Evolutionary conservation across 2,888 invertebrate species (phyloP), one percentile per base, ranked within the genome.

Genomic region (Augiades crinisus): DNA sequence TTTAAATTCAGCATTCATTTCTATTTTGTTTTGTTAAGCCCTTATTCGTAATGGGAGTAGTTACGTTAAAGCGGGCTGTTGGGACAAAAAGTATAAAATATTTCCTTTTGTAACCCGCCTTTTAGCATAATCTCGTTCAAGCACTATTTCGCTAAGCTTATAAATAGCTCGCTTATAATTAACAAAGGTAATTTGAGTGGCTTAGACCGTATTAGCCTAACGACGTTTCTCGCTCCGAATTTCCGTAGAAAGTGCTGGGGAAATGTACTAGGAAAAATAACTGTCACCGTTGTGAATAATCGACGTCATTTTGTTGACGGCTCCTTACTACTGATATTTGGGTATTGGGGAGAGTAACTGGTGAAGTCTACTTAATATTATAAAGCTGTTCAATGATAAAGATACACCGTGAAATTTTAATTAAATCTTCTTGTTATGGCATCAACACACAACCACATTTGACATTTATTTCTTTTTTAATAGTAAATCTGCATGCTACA

Each of bases 261-360:
- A 21, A 45, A 50, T 50, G 22, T 40, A 41, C 41, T 31, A 22
- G n/a, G 33, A 46, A 41, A 50, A 34, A 46, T 46, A 45, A 50
- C 30, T 22, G 34, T 14, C 40, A 17, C 21, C 10, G 12, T 12
- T 21, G 37, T 46, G 41, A 46, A 45, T 54, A 53, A 53, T 53
- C 30, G 36, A 30, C 21, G 33, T 22, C 14, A 46, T 54, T 54
- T 49, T 44, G 49, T 49, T 54, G 54, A 40, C 49, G 34, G 37
- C 21, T 43, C 14, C 34, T 30, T 19, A 24, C 36, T 30, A 14
- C 43, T 14, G 45, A 44, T 17, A 33, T 40, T 33, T 27, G 40
- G 44, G 43, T 49, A 34, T 44, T 38, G 24, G 3, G 5, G 5
- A 5, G 5, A 3, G 19, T n/a, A n/a, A n/a, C n/a, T n/a, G n/a